Percentiles rank a stretch among this genome's conserved stretches.
phyloP scores from a whole-genome alignment of 1,140 invertebrate genomes.

The Sitobion miscanthi region DNA sequence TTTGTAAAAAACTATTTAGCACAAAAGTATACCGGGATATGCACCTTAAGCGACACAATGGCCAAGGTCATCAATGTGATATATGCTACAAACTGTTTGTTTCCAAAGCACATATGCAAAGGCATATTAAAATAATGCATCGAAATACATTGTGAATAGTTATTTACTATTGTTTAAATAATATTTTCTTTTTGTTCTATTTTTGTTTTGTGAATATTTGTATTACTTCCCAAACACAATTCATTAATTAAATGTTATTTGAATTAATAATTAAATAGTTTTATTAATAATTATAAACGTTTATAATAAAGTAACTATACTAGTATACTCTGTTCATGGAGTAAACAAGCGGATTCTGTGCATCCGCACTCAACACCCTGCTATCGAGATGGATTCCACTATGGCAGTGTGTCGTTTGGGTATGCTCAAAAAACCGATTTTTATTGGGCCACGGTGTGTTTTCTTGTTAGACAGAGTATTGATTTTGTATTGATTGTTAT shows the following conservation, averaged over 20 bases:
- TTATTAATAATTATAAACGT: not conserved
- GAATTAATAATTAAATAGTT: not conserved
- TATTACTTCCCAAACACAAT: not conserved
- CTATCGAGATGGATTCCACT: too few species aligned
- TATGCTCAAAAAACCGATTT: too few species aligned
- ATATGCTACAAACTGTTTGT: conserved; percentile 46
- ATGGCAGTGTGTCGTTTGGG: too few species aligned
- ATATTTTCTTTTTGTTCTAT: not conserved
- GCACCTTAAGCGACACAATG: conserved; percentile 45
- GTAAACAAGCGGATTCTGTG: too few species aligned
- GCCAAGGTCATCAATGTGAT: conserved; percentile 39
- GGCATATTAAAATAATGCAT: conserved; percentile 48
- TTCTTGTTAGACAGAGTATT: too few species aligned
- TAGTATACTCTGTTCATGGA: too few species aligned
- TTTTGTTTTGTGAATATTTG: not conserved
- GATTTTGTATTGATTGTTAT: too few species aligned
- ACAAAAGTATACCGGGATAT: conserved; percentile 50
- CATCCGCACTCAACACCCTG: too few species aligned
- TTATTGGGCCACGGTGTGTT: too few species aligned
- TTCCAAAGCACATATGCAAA: conserved; percentile 47
- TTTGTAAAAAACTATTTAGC: conserved; percentile 41
- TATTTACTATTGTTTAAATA: not conserved
- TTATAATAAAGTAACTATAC: not conserved
- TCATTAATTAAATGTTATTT: not conserved
- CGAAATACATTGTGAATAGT: not conserved